Evolutionary conservation across 2,888 invertebrate genomes (phyloP), one percentile per base, ranked within the genome.

Genomic region (Hipparchia semele): DNA sequence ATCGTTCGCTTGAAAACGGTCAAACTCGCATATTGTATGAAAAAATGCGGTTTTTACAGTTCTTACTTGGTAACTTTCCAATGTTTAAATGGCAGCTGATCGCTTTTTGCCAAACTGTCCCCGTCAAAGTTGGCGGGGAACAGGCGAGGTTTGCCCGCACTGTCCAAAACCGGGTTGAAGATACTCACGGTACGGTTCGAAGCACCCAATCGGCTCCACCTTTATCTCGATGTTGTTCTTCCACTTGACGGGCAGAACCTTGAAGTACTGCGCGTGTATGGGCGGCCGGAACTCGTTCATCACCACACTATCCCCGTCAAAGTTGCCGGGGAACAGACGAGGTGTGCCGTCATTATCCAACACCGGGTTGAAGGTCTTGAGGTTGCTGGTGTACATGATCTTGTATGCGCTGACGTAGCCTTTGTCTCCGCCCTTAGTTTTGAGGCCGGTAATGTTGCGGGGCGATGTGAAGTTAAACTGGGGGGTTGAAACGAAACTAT

Each of bases 181-280:
- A 23, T 45, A 89, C 91, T 90, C 68, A 92, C 92, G 89, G 59
- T 97, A 97, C 1, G 96, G 96, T 78, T 95, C 90, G 79, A 95
- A 97, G 84, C 98, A 98, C 6, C 98, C 98, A 12, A 96, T 90
- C 0, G 98, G 95, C 81, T 98, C 98, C 0, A 96, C 88, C 73
- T 96, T 95, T 87, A 98, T 92, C 79, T 97, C 96, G 53, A 98
- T 96, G 75, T 94, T 95, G 5, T 95, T 90, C 59, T 96, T 94
- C 97, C 97, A 98, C 70, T 96, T 95, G 0, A 94, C 83, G 0
- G 98, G 98, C 69, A 96, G 86, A 58, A 98, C 84, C 82, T 96
- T 96, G 1, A 98, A 77, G 81, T 96, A 96, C 77, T 95, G 95
- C 0, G 97, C 96, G 77, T 95, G 94, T 62, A 98, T 94, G 0